These are phyloP conservation scores for Pteria penguin DNA, from an alignment of 2,888 invertebrate genomes.

Conservation along the genomic window DNA sequence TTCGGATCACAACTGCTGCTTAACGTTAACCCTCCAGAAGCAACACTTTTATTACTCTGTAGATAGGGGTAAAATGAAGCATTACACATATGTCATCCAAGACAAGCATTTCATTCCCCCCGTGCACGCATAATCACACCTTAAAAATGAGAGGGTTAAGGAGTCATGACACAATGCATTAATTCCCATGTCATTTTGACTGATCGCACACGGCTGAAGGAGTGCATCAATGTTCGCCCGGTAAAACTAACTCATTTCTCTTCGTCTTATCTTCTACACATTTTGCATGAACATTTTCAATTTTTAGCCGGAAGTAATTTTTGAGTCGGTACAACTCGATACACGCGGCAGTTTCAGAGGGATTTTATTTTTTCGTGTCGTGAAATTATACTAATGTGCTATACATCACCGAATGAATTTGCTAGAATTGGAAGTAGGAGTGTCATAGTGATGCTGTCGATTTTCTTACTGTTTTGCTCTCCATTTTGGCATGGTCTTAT, in stretches of 20 bases:
- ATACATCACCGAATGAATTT: too few species aligned
- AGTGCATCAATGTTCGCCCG: slow-evolving; percentile 37
- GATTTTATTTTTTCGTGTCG: too few species aligned
- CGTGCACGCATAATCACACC: slow-evolving; percentile 9
- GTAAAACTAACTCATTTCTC: slow-evolving; percentile 14
- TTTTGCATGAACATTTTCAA: background rate
- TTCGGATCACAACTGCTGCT: background rate
- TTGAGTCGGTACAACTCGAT: too few species aligned
- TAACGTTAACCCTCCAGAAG: background rate
- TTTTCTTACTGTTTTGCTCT: too few species aligned
- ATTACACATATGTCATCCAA: background rate
- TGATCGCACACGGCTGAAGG: slow-evolving; percentile 34
- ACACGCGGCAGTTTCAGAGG: too few species aligned
- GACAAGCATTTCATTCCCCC: background rate
- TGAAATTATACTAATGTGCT: too few species aligned
- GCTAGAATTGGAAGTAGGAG: too few species aligned
- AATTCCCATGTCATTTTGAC: slow-evolving; percentile 44
- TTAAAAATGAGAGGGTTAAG: slow-evolving; percentile 36
- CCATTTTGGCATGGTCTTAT: too few species aligned
- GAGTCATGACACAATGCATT: slow-evolving; percentile 44
- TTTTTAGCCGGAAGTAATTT: too few species aligned
- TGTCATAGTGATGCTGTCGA: too few species aligned
- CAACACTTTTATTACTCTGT: background rate
- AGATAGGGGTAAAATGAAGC: slow-evolving; percentile 2
- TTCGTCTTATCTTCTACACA: background rate